Conservation (phyloP, 2,797 vertebrate species). For the Acanthurus tractus region DNA sequence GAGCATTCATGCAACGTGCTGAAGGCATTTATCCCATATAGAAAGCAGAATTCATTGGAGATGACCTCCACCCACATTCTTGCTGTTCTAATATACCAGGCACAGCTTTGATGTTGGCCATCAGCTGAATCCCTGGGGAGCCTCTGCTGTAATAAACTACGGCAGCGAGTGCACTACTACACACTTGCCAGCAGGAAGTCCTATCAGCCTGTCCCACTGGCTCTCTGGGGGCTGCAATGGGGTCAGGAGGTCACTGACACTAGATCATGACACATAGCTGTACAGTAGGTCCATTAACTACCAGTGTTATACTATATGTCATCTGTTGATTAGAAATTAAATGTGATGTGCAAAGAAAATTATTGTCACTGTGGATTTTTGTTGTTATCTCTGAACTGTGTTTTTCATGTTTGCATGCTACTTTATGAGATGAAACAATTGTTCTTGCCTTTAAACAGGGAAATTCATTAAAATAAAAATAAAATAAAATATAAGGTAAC, state of each 20-base stretch:
- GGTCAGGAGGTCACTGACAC: slow-evolving; percentile 47
- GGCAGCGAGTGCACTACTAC: slow-evolving; percentile 35
- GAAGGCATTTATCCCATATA: slow-evolving; percentile 78
- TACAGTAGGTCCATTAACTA: slow-evolving; percentile 7
- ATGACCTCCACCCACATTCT: slow-evolving; percentile 85
- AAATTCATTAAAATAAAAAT: no score
- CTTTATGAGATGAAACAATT: background rate
- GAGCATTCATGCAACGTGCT: slow-evolving; percentile 72
- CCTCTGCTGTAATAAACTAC: slow-evolving; percentile 64
- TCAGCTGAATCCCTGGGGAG: slow-evolving; percentile 76
- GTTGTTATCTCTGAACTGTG: background rate
- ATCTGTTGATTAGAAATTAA: background rate
- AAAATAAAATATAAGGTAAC: no score
- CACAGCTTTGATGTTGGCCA: slow-evolving; percentile 77
- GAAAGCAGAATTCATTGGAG: slow-evolving; percentile 74
- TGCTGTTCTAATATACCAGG: slow-evolving; percentile 71
- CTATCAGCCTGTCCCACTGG: slow-evolving; percentile 45
- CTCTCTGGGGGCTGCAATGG: slow-evolving; percentile 42
- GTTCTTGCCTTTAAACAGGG: background rate
- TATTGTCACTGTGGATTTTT: background rate
- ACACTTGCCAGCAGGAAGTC: slow-evolving; percentile 62
- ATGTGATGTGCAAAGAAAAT: background rate
- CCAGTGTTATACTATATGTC: background rate
- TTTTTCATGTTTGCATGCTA: background rate
- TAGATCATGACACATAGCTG: slow-evolving; percentile 25